Evolutionary conservation across 2,888 invertebrate species (phyloP), one percentile per base, ranked within the genome.

Genomic region (Athripsodes cinereus): DNA sequence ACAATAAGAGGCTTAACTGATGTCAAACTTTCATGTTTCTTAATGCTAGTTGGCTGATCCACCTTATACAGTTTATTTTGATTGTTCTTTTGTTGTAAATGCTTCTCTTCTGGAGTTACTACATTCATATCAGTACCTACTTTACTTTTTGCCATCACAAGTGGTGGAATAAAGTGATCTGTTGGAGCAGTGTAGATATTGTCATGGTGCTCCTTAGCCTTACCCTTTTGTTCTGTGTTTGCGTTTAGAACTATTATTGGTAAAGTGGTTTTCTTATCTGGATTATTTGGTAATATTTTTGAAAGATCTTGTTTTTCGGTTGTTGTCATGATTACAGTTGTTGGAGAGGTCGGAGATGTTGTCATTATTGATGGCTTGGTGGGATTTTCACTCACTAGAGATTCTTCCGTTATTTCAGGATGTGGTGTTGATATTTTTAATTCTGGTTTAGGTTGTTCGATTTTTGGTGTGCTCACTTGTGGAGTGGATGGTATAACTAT

Each of bases 121-220:
- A 78, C 76, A 22, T 72, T 77, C 78, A 79, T 78, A 55, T 79
- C 79, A 60, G 78, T 73, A 63, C 74, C 75, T 22, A 77, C 69
- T 69, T 74, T 79, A 52, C 79, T 74, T 64, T 78, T 79, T 22
- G 79, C 79, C 76, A 79, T 79, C 2, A 79, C 78, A 22, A 79
- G 65, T 2, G 79, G 79, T 2, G 79, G 79, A 22, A 79, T 72
- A 65, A 79, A 79, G 64, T 78, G 78, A 64, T 79, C 79, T 10
- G 78, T 74, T 2, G 78, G 74, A 65, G 77, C 78, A 8, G 74
- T 77, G 65, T 76, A 79, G 66, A 78, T 76, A 40, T 40, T 40
- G 48, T 76, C 76, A 65, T 76, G 74, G 63, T 76, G 73, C 68
- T 72, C 71, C 53, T 72, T 70, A 62, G 73, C 71, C 53, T 72